A percentile compares a stretch with the other conserved stretches of the same genome.
phyloP scores from a whole-genome alignment of 2,113 vertebrate genomes.

The Ovis canadensis region DNA sequence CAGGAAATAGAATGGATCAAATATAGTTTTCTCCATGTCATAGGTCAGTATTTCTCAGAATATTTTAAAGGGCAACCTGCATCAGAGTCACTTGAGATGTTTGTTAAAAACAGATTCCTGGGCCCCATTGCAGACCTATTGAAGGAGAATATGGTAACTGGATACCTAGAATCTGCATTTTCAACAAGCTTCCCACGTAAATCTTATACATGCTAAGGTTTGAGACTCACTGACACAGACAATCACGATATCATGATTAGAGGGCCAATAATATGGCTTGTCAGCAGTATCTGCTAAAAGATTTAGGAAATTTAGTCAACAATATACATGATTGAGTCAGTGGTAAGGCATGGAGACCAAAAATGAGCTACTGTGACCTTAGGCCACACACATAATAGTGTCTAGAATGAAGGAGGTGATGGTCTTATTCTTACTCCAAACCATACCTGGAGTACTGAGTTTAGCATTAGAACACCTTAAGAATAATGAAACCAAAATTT shows the following conservation, averaged over 20 bases:
- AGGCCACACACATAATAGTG: neutral
- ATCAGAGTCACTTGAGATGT: neutral
- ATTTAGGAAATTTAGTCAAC: neutral
- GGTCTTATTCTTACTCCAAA: neutral
- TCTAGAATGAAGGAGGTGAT: neutral
- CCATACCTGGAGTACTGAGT: neutral
- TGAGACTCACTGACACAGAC: neutral
- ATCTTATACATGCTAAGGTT: neutral
- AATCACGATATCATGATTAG: neutral
- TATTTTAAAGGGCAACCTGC: neutral
- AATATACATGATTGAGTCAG: neutral
- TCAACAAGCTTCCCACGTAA: neutral
- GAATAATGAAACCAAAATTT: neutral
- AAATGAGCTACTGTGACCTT: neutral
- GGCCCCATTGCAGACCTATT: neutral
- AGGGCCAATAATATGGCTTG: neutral
- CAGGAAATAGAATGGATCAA: neutral
- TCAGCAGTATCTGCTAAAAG: neutral
- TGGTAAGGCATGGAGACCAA: neutral
- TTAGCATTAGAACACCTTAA: constrained; percentile 6
- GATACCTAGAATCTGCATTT: neutral
- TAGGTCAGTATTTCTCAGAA: neutral
- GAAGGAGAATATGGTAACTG: neutral
- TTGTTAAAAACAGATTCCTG: neutral
- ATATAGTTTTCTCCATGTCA: neutral